phyloP scores from a whole-genome alignment of 2,113 vertebrate genomes.

The Rhadina sibilatrix region DNA sequence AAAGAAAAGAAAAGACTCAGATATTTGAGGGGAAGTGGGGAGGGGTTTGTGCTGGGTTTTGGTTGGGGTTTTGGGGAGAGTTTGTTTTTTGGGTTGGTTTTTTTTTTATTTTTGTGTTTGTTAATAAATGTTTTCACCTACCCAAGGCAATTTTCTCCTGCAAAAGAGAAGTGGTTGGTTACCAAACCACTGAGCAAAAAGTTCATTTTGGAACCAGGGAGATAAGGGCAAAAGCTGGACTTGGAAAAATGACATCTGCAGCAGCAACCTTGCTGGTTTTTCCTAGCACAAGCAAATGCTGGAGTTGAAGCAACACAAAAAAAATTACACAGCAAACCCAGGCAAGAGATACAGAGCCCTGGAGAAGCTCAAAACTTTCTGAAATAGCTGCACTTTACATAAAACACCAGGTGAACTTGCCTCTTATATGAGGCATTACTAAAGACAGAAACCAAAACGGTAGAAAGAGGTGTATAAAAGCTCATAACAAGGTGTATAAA shows the following conservation, averaged over 20 bases:
- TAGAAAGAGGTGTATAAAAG: background rate
- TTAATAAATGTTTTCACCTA: background rate
- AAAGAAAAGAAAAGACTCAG: background rate
- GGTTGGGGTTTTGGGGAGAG: background rate
- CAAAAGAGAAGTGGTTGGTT: background rate
- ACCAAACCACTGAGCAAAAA: background rate
- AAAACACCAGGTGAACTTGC: background rate
- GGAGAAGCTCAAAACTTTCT: background rate
- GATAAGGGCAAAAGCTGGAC: background rate
- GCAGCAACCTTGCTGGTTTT: background rate
- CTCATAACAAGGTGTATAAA: background rate
- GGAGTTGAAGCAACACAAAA: background rate
- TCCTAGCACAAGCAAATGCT: background rate
- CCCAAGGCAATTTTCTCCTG: background rate
- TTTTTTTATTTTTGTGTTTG: background rate
- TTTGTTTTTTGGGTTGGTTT: background rate
- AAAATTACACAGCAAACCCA: background rate
- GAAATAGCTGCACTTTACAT: background rate
- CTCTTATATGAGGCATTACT: background rate
- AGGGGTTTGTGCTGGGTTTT: background rate
- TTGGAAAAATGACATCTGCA: background rate
- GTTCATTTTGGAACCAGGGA: background rate
- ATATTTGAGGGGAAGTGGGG: background rate
- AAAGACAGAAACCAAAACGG: background rate
- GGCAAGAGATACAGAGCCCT: background rate